Percentiles rank a stretch among this genome's conserved stretches.
Evolutionary conservation across 2,888 invertebrate species (phyloP).

Genomic region (Chrysolina oricalcia): DNA sequence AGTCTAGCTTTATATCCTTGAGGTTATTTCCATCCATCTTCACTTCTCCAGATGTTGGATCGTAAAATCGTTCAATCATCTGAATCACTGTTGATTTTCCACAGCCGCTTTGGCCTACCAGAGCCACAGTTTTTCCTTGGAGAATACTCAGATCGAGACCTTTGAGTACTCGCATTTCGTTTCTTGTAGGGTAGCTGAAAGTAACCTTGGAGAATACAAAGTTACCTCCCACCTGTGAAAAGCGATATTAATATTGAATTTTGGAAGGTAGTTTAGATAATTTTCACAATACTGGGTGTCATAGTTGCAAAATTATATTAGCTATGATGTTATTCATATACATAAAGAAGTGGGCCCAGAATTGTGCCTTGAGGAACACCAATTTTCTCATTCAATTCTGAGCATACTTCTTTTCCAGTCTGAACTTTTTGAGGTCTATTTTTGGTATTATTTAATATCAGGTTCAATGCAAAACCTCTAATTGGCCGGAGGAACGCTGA

Average conservation of each 20-base stretch:
- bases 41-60: constrained; percentile 79
- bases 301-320: no score
- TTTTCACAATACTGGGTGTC: no score
- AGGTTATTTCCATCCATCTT: constrained; percentile 60
- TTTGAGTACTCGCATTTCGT: constrained; percentile 80
- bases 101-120: constrained; percentile 87
- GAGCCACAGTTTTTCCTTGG: constrained; percentile 81
- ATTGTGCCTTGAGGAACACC: no score
- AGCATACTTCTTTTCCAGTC: no score
- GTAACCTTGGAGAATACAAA: constrained; percentile 79
- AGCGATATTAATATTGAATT: background rate
- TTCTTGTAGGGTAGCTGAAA: constrained; percentile 85
- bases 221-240: background rate
- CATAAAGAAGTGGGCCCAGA: no score
- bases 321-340: no score
- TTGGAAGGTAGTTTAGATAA: no score
- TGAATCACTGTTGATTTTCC: constrained; percentile 92
- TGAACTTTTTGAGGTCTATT: no score
- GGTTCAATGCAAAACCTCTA: no score
- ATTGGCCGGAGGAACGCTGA: no score
- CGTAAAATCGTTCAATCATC: constrained; percentile 87
- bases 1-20: constrained; percentile 57
- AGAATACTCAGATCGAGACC: constrained; percentile 77
- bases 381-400: no score
- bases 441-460: no score